Evolutionary conservation across 2,113 vertebrate genomes (phyloP), one percentile per base, ranked within the genome.

Genomic region (Pluvianellus socialis): DNA sequence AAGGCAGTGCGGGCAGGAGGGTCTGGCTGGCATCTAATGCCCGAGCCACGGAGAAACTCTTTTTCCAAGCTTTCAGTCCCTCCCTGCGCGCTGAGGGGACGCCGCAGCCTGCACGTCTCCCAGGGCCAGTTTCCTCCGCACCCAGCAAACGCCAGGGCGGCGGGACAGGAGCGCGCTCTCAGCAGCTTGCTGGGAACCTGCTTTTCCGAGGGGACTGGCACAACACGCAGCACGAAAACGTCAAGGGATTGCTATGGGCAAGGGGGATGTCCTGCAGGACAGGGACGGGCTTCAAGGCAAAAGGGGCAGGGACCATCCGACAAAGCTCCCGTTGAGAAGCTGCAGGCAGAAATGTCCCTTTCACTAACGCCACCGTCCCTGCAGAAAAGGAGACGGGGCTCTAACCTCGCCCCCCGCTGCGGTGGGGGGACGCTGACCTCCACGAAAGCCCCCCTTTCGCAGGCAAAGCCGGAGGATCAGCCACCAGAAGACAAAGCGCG

Each of bases 381-480:
- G 3, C n/a, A 12, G 67, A 32, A 40, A 26, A 40, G 28, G 23
- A 33, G 44, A 14, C 1, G 0, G 2, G 7, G 73, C 53, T 85
- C 79, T 42, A 3, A 38, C 4, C 40, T 2, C 6, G 14, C 19
- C 2, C 18, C 7, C 11, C 2, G 6, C 13, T 0, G 3, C 22
- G 63, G 30, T 1, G 3, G 0, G 44, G 68, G 72, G 84, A n/a
- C 16, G 27, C 61, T 11, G 50, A 61, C 33, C 74, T 6, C 18
- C 26, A 32, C 5, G 0, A 12, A 19, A 33, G 6, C 35, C 16
- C 9, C 49, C 47, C 23, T 23, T 19, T 16, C 1, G 2, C 58
- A 33, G 49, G 1, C 7, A n/a, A 19, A 35, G 56, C 55, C 6
- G 8, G 40, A 33, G 80, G 35, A 42, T 15, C 47, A 7, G 27